phyloP scores from a whole-genome alignment of 2,888 invertebrate species.

The Ypsolopha sequella region DNA sequence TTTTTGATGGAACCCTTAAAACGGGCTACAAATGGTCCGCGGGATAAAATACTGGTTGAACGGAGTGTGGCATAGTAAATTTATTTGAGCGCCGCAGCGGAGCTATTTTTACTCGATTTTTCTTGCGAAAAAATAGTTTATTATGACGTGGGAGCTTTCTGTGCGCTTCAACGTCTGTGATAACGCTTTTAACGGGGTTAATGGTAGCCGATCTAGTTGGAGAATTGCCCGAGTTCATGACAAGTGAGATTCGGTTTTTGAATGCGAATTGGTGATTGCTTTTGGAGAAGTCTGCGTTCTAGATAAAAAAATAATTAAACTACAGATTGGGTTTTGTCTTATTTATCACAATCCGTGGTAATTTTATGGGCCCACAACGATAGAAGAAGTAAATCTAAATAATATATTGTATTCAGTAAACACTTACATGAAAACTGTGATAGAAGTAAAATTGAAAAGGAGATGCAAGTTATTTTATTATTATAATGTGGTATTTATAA shows the following conservation, averaged over 20 bases:
- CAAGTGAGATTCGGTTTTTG: conserved; percentile 25
- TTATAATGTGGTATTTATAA: too few species aligned
- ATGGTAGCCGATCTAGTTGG: conserved; percentile 3
- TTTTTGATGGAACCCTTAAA: too few species aligned
- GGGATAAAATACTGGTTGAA: conserved; percentile 24
- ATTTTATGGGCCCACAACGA: too few species aligned
- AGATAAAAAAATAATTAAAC: too few species aligned
- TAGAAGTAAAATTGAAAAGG: too few species aligned
- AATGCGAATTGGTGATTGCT: neutral
- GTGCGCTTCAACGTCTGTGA: conserved; percentile 10
- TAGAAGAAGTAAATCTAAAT: too few species aligned
- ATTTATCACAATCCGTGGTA: too few species aligned
- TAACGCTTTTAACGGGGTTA: conserved; percentile 23
- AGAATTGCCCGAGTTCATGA: conserved; percentile 14
- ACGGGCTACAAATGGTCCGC: conserved; percentile 6
- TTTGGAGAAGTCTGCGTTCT: too few species aligned
- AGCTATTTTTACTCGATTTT: conserved; percentile 23
- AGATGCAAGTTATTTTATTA: too few species aligned
- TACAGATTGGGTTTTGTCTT: too few species aligned
- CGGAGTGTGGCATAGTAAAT: conserved; percentile 12
- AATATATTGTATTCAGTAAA: too few species aligned
- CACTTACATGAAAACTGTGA: too few species aligned
- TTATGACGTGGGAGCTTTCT: conserved; percentile 25
- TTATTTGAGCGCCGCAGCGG: conserved; percentile 16
- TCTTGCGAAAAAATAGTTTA: conserved; percentile 32